A percentile compares a stretch with the other conserved stretches of the same genome.
Conservation (phyloP, 2,888 invertebrate genomes). For the Xestia c-nigrum region DNA sequence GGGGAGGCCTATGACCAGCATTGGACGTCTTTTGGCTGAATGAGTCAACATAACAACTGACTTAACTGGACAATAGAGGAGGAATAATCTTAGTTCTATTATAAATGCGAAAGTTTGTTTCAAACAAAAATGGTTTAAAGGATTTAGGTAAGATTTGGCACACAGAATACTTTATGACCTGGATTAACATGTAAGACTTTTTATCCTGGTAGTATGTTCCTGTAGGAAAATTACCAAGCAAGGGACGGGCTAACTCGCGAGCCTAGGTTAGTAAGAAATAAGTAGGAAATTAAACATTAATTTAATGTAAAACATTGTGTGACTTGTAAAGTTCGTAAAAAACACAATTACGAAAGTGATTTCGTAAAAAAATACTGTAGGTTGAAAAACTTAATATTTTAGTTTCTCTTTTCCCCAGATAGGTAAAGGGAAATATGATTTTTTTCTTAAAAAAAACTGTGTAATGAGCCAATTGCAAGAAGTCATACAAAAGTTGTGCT, state of each 20-base stretch:
- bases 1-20: no score
- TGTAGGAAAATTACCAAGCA: no score
- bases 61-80: neutral
- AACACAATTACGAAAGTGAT: neutral
- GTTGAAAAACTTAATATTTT: neutral
- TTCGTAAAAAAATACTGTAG: neutral
- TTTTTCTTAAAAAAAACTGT: conserved; percentile 16
- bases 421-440: neutral
- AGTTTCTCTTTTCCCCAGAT: conserved; percentile 14
- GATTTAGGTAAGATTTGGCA: no score
- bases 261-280: no score
- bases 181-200: no score
- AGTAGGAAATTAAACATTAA: neutral
- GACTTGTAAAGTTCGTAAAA: neutral
- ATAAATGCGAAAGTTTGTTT: no score
- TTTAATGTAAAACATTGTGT: neutral
- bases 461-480: conserved; percentile 58
- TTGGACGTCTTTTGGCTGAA: no score
- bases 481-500: conserved; percentile 52
- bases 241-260: no score
- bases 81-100: no score
- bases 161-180: no score
- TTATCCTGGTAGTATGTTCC: no score
- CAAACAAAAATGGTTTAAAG: no score
- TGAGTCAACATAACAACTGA: neutral